phyloP scores from a whole-genome alignment of 2,113 vertebrate species.

The Neolamprologus toae region DNA sequence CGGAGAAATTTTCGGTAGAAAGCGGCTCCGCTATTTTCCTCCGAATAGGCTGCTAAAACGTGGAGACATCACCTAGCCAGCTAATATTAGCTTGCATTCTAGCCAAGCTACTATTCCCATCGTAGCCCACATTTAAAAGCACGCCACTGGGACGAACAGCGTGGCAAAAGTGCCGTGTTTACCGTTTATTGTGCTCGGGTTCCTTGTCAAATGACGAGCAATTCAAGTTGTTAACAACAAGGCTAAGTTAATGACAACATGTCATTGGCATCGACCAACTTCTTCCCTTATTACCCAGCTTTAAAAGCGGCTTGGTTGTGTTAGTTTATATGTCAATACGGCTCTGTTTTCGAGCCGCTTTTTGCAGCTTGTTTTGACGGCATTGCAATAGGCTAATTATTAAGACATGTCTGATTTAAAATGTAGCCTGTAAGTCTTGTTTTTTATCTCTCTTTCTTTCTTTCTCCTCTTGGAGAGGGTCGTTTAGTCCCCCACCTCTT shows the following conservation, averaged over 20 bases:
- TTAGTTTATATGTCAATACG: constrained; percentile 14
- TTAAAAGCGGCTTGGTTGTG: constrained; percentile 21
- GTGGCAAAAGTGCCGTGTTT: constrained; percentile 8
- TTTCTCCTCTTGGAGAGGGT: neutral
- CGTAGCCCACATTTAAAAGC: constrained; percentile 52
- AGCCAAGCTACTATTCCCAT: constrained; percentile 64
- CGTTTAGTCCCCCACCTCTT: neutral
- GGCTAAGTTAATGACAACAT: constrained; percentile 68
- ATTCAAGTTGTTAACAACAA: constrained; percentile 52
- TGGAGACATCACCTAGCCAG: constrained; percentile 70
- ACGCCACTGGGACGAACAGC: constrained; percentile 33
- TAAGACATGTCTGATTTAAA: neutral
- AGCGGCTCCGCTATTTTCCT: constrained; percentile 55
- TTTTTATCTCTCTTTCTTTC: neutral
- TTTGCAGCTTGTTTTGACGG: neutral
- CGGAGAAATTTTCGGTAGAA: constrained; percentile 34
- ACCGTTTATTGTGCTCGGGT: neutral
- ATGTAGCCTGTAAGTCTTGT: neutral
- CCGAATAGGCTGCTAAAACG: constrained; percentile 61
- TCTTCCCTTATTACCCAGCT: constrained; percentile 51
- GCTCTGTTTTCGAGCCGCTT: neutral
- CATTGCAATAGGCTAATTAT: neutral
- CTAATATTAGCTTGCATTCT: constrained; percentile 66
- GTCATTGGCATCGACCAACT: constrained; percentile 66
- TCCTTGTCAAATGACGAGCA: neutral